Conservation (phyloP, 2,888 invertebrate species). For the Cosmia trapezina region DNA sequence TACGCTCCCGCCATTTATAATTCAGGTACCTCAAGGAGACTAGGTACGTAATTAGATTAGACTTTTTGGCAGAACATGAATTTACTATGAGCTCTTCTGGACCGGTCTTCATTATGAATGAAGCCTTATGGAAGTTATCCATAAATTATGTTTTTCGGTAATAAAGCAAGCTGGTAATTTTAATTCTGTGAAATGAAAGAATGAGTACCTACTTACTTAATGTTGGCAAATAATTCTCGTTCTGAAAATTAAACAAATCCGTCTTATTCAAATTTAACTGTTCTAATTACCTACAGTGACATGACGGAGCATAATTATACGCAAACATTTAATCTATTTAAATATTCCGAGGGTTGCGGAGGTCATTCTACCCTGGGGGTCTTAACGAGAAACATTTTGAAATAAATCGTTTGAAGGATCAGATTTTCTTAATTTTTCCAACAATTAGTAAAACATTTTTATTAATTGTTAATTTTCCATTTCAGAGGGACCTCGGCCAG, state of each 20-base stretch:
- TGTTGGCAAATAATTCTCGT: slow-evolving; percentile 19
- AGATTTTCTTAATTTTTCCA: not conserved
- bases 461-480: slow-evolving; percentile 48
- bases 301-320: slow-evolving; percentile 51
- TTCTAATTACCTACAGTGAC: slow-evolving; percentile 38
- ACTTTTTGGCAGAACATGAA: slow-evolving; percentile 21
- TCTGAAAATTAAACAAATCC: slow-evolving; percentile 23
- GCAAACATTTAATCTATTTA: slow-evolving; percentile 53
- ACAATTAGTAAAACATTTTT: not conserved
- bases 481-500: slow-evolving; percentile 97
- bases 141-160: slow-evolving; percentile 28
- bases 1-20: slow-evolving; percentile 40
- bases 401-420: slow-evolving; percentile 1
- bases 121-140: slow-evolving; percentile 16
- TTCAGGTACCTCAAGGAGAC: slow-evolving; percentile 46
- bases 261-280: slow-evolving; percentile 45
- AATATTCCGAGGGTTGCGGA: slow-evolving; percentile 41
- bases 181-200: slow-evolving; percentile 26
- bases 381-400: slow-evolving; percentile 6
- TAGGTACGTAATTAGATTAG: slow-evolving; percentile 36
- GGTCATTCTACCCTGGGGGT: slow-evolving; percentile 7
- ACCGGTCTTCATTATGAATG: slow-evolving; percentile 28
- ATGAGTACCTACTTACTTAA: slow-evolving; percentile 1
- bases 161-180: slow-evolving; percentile 7
- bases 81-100: slow-evolving; percentile 12